phyloP scores from a whole-genome alignment of 2,888 invertebrate genomes.

The Drosophila ezoana region DNA sequence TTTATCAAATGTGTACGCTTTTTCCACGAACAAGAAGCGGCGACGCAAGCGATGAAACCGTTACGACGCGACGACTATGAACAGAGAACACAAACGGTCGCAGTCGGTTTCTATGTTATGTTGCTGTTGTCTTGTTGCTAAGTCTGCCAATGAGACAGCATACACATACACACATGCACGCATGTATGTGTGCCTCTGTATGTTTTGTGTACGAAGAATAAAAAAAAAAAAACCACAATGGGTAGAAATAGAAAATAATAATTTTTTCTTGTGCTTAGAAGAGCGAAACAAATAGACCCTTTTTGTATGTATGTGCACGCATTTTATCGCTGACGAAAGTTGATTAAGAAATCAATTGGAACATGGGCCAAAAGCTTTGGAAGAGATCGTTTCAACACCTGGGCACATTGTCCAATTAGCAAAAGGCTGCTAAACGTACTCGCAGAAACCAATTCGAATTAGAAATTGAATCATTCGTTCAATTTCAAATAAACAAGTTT shows the following conservation, averaged over 20 bases:
- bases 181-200: slow-evolving; percentile 3
- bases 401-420: slow-evolving; percentile 45
- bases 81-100: slow-evolving; percentile 45
- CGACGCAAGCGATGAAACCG: slow-evolving; percentile 58
- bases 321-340: slow-evolving; percentile 40
- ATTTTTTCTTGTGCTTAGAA: slow-evolving; percentile 26
- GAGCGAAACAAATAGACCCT: slow-evolving; percentile 35
- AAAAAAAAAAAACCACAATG: slow-evolving; percentile 73
- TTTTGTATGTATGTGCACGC: not conserved
- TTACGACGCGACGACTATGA: slow-evolving; percentile 46
- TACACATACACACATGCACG: slow-evolving; percentile 4
- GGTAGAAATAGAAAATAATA: slow-evolving; percentile 42
- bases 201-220: slow-evolving; percentile 27
- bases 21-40: slow-evolving; percentile 32
- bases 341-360: slow-evolving; percentile 50
- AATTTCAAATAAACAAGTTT: slow-evolving; percentile 44
- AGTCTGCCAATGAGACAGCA: slow-evolving; percentile 64
- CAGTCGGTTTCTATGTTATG: slow-evolving; percentile 30
- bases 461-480: slow-evolving; percentile 39
- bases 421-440: slow-evolving; percentile 33
- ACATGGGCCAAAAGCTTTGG: slow-evolving; percentile 30
- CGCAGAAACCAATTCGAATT: slow-evolving; percentile 28
- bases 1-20: slow-evolving; percentile 50
- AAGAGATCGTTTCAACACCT: slow-evolving; percentile 29
- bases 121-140: slow-evolving; percentile 65